phyloP scores from a whole-genome alignment of 2,113 vertebrate species.

The Emydocephalus ijimae region DNA sequence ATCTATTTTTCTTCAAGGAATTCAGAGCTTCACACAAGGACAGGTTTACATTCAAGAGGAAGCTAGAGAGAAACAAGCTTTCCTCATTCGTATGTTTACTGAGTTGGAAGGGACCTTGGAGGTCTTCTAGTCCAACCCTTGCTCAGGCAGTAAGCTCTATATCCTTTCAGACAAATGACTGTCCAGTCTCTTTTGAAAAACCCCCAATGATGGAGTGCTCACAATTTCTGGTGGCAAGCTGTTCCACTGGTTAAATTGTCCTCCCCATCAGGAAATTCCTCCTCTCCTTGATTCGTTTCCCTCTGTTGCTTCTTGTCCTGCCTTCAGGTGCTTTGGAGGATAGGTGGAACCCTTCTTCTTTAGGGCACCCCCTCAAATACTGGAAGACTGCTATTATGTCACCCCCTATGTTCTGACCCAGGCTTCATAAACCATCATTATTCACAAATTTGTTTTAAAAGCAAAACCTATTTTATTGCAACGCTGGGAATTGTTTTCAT shows the following conservation, averaged over 20 bases:
- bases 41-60: neutral
- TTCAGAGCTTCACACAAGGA: neutral
- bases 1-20: neutral
- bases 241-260: too few relatives aligned
- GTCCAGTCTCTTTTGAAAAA: neutral
- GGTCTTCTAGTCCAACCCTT: neutral
- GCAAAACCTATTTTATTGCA: too few relatives aligned
- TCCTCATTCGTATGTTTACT: neutral
- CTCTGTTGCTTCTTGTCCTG: neutral
- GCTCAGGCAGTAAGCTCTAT: too few relatives aligned
- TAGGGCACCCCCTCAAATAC: neutral
- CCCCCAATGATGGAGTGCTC: too few relatives aligned
- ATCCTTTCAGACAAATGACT: neutral
- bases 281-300: too few relatives aligned
- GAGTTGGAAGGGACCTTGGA: neutral
- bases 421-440: too few relatives aligned
- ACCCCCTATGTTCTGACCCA: too few relatives aligned
- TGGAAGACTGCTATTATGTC: neutral
- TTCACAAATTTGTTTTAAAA: too few relatives aligned
- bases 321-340: neutral
- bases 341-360: neutral
- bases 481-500: too few relatives aligned
- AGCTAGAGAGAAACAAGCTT: neutral
- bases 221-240: too few relatives aligned
- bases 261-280: too few relatives aligned